A percentile compares a stretch with the other conserved stretches of the same genome.
Conservation (phyloP, 2,113 vertebrate species). For the Aldabrachelys gigantea region DNA sequence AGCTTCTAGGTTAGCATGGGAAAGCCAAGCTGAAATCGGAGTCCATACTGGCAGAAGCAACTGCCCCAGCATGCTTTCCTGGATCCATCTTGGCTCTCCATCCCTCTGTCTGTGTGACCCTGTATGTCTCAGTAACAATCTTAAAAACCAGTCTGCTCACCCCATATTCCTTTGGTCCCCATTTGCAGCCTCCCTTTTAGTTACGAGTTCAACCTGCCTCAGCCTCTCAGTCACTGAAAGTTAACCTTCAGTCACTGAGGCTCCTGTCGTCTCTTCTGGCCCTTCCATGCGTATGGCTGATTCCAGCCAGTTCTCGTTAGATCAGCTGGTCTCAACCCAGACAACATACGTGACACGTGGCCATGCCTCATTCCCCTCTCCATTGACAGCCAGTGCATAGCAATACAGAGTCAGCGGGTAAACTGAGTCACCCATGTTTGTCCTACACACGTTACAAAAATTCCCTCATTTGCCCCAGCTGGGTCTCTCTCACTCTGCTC, state of each 20-base stretch:
- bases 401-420: background rate
- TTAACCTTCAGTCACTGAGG: background rate
- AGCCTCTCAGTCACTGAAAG: background rate
- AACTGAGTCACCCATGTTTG: background rate
- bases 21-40: background rate
- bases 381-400: background rate
- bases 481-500: background rate
- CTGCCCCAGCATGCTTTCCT: background rate
- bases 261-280: background rate
- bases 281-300: background rate
- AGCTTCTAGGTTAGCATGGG: background rate
- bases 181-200: background rate
- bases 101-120: background rate
- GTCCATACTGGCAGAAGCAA: background rate
- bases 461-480: background rate
- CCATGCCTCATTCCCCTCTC: background rate
- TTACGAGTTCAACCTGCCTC: background rate
- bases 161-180: background rate
- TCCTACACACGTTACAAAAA: background rate
- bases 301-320: background rate
- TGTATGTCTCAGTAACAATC: background rate
- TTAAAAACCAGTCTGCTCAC: background rate
- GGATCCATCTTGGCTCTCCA: background rate
- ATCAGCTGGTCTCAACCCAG: background rate
- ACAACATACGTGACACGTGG: background rate